Evolutionary conservation across 2,888 invertebrate genomes (phyloP).

Genomic region (Lycocerus yunnanus): DNA sequence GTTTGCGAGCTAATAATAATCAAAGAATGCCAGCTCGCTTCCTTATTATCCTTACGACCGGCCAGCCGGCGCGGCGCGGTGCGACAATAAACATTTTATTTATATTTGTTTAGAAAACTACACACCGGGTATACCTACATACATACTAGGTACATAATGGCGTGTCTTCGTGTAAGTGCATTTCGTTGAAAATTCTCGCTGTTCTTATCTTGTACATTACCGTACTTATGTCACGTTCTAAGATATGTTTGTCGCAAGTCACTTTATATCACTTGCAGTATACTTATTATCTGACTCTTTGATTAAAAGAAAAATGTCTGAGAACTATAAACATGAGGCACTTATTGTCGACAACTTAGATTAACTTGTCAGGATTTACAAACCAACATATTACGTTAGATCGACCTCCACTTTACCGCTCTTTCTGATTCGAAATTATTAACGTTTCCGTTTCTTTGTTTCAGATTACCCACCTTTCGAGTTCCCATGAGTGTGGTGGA

Average conservation of each 20-base stretch:
- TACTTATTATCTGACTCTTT: conserved; percentile 3
- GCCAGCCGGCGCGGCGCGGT: too few relatives aligned
- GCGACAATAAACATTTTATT: neutral
- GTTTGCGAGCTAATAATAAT: neutral
- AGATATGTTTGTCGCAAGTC: conserved; percentile 44
- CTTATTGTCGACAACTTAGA: conserved; percentile 18
- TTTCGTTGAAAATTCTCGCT: conserved; percentile 15
- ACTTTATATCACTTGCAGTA: conserved; percentile 36
- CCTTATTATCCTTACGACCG: neutral
- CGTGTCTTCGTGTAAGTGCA: conserved; percentile 20
- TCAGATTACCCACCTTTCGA: conserved; percentile 36
- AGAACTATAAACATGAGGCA: conserved; percentile 14
- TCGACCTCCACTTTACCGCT: neutral
- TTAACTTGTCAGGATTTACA: conserved; percentile 20
- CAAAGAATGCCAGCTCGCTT: neutral
- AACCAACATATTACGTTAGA: neutral
- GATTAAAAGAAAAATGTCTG: conserved; percentile 8
- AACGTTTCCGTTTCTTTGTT: conserved; percentile 31
- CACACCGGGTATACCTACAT: too few relatives aligned
- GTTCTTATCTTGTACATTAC: conserved; percentile 48
- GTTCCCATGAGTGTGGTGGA: conserved; percentile 75
- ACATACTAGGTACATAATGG: too few relatives aligned
- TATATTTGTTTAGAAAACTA: neutral
- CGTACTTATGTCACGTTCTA: conserved; percentile 47
- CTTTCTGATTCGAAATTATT: neutral